phyloP scores from a whole-genome alignment of 2,797 vertebrate genomes.

The Hylomyscus alleni region DNA sequence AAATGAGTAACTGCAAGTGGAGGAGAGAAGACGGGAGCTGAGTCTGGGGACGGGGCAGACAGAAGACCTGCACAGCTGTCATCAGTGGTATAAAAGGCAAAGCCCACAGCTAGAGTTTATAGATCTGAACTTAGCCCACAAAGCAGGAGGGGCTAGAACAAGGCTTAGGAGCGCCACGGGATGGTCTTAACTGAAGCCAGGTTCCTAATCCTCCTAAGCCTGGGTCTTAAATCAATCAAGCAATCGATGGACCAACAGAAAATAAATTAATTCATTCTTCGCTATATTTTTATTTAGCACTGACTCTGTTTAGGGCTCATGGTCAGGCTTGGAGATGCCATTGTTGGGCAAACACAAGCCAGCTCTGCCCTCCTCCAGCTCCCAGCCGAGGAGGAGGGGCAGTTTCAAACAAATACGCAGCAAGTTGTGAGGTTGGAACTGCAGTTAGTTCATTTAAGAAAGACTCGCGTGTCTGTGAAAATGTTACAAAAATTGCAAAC shows the following conservation, averaged over 20 bases:
- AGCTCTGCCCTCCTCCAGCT: background rate
- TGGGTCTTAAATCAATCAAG: background rate
- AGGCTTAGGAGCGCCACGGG: background rate
- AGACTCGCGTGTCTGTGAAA: background rate
- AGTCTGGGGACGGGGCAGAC: background rate
- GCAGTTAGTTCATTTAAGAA: background rate
- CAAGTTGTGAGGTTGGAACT: background rate
- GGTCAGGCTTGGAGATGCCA: background rate
- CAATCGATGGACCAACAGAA: background rate
- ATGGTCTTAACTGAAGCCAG: background rate
- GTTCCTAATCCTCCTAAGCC: background rate
- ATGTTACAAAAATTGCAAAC: background rate
- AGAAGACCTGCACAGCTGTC: background rate
- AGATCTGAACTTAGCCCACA: background rate
- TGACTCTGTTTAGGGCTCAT: background rate
- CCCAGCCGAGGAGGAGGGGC: background rate
- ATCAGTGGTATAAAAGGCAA: background rate
- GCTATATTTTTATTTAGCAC: background rate
- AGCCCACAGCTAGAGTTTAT: background rate
- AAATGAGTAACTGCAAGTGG: background rate
- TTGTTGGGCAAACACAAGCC: background rate
- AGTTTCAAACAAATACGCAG: background rate
- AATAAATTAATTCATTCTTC: constrained; percentile 9
- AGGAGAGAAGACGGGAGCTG: background rate
- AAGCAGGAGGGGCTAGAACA: background rate